Evolutionary conservation across 2,113 vertebrate genomes (phyloP), one percentile per base, ranked within the genome.

Genomic region (Poeciliopsis retropinna): DNA sequence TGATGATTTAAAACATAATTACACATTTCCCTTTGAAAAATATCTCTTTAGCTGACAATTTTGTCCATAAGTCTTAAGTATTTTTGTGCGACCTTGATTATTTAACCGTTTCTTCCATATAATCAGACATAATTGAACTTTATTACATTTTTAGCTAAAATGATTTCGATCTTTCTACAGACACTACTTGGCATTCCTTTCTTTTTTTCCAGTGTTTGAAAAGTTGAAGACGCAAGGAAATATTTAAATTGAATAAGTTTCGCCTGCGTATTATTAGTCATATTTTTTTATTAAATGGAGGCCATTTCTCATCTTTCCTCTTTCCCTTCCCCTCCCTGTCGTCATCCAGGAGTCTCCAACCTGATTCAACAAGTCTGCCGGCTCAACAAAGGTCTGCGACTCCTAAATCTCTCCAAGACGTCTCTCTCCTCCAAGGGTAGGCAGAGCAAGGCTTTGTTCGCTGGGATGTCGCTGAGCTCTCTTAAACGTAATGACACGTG

Each of bases 281-380:
- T 32, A 2, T 0, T 0, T 27, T 27, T 72, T 8, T 10, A n/a
- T n/a, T n/a, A 57, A 57, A 25, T 57, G 22, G 41, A 1, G 1
- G 19, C 13, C 2, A 0, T 29, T 14, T 17, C 61, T 31, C 28
- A 22, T 15, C 32, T 11, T 72, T n/a, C 63, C 27, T 70, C 47
- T 3, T 39, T 9, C 25, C 7, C 54, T 11, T 34, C 32, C 8
- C 4, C 65, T 32, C 57, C 2, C 44, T 29, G 13, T 15, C n/a
- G 25, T n/a, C 34, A 64, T 47, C 70, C 85, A 96, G 96, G 96
- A 62, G 95, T 97, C 67, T 93, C 95, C 79, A 95, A 95, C 79
- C 94, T 97, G 72, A 96, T 96, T 81, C 96, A 96, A 91, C 96
- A 96, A 85, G 94, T 97, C 47, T 95, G 96, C 72, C 96, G 95